A percentile compares a stretch with the other conserved stretches of the same genome.
Evolutionary conservation across 2,797 vertebrate species (phyloP).

Genomic region (Rhinogobio ventralis): DNA sequence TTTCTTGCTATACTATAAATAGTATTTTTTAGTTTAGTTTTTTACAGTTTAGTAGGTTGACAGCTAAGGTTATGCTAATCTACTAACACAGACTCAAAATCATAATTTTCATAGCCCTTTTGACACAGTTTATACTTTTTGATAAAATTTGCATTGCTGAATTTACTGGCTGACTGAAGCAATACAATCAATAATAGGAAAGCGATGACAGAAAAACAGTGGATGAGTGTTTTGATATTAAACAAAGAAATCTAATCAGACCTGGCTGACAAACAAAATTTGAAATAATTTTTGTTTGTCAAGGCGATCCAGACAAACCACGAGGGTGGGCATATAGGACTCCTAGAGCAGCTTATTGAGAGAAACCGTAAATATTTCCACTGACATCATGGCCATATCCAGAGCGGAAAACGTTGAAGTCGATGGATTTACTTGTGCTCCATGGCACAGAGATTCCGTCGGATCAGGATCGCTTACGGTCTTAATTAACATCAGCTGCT

Average conservation of each 20-base stretch:
- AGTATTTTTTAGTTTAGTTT: background rate
- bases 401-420: conserved; percentile 57
- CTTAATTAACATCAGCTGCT: conserved; percentile 64
- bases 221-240: background rate
- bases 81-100: background rate
- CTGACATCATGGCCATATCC: conserved; percentile 68
- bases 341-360: conserved; percentile 54
- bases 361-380: conserved; percentile 66
- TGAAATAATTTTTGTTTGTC: background rate
- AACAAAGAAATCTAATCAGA: background rate
- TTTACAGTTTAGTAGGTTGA: background rate
- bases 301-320: background rate
- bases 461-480: conserved; percentile 52
- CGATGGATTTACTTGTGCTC: conserved; percentile 55
- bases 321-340: background rate
- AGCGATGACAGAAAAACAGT: background rate
- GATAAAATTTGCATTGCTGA: conserved; percentile 25
- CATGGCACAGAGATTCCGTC: conserved; percentile 49
- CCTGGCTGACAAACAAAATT: background rate
- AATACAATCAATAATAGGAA: background rate
- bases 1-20: no score
- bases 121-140: background rate
- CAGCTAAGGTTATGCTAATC: background rate
- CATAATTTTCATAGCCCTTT: background rate
- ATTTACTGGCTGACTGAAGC: conserved; percentile 33